Evolutionary conservation across 2,888 invertebrate species (phyloP).

Genomic region (Idaea dimidiata): DNA sequence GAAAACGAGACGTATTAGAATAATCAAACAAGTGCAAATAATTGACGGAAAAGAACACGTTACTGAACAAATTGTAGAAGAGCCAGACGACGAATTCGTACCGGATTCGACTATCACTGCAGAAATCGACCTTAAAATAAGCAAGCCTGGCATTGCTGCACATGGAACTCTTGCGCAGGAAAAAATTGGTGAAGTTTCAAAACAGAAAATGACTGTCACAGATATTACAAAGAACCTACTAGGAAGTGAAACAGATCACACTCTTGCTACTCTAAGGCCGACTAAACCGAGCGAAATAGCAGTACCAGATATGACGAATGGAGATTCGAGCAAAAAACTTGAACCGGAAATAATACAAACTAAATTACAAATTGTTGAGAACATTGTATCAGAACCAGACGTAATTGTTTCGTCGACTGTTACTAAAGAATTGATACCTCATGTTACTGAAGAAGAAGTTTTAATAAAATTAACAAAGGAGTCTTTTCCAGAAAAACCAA

Average conservation of each 20-base stretch:
- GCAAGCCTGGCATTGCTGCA: slow-evolving; percentile 23
- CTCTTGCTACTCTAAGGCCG: slow-evolving; percentile 12
- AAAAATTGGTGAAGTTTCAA: slow-evolving; percentile 1
- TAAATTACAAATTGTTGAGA: background rate
- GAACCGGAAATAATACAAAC: background rate
- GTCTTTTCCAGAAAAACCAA: slow-evolving; percentile 11
- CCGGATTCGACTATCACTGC: slow-evolving; percentile 53
- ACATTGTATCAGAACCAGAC: slow-evolving; percentile 14
- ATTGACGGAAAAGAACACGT: slow-evolving; percentile 90
- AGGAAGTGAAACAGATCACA: slow-evolving; percentile 34
- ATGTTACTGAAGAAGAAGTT: slow-evolving; percentile 13
- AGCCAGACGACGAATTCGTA: slow-evolving; percentile 80
- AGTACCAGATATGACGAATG: background rate
- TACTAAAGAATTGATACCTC: slow-evolving; percentile 13
- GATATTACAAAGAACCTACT: slow-evolving; percentile 31
- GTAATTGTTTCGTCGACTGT: slow-evolving; percentile 13
- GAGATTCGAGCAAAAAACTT: background rate
- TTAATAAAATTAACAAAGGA: slow-evolving; percentile 13
- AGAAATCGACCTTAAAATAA: slow-evolving; percentile 49
- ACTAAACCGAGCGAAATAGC: slow-evolving; percentile 3
- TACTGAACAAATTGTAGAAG: slow-evolving; percentile 89
- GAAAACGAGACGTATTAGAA: slow-evolving; percentile 70
- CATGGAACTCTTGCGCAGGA: slow-evolving; percentile 17
- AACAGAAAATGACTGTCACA: background rate
- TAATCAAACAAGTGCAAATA: slow-evolving; percentile 86